Base-by-base conservation (phyloP, 2,888 invertebrate species). In the Lomographa bimaculata region DNA sequence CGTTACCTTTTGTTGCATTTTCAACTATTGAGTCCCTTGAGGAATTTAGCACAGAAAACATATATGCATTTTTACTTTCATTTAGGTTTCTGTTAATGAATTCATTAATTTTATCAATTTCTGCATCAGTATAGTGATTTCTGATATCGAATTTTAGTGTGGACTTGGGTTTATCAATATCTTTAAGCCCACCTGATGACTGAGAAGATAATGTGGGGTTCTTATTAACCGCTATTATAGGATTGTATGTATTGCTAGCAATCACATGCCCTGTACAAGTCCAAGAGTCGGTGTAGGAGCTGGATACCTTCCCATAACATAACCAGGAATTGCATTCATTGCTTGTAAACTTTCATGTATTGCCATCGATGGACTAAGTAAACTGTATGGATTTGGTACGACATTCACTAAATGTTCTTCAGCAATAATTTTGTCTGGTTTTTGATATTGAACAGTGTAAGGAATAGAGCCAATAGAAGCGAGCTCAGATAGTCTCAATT, bases 401-500 rank as follows among this genome's bases (percentile, higher is more conserved):
- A 18, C 21, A 12, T 35, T 34, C 9, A 25, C 8, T 3, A 19
- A 1, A 21, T 21, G 7, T 21, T 33, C 5, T 28, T 8, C 20
- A 11, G 21, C 1, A 2, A 24, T 29, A 1, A 26, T 5, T 10
- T 9, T 25, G 14, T 27, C 16, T 36, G 30, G 32, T 20, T 18
- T 28, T 6, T 19, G 27, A 18, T 23, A 11, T 20, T 10, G 10
- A n/a, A 45, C 11, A 9, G 21, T 6, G 9, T 24, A 26, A 0
- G 41, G 38, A 12, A 39, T 46, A 24, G 30, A 32, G 26, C 48
- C 54, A 17, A 50, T 49, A 0, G 27, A 25, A 10, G 42, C 29
- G n/a, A 51, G 45, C 20, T 66, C 55, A 37, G 60, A 45, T 14
- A 70, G 49, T 24, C 61, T 53, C n/a, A 59, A 24, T 7, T 45